Base-by-base conservation (phyloP, 2,888 invertebrate species). In the Cancer borealis region DNA sequence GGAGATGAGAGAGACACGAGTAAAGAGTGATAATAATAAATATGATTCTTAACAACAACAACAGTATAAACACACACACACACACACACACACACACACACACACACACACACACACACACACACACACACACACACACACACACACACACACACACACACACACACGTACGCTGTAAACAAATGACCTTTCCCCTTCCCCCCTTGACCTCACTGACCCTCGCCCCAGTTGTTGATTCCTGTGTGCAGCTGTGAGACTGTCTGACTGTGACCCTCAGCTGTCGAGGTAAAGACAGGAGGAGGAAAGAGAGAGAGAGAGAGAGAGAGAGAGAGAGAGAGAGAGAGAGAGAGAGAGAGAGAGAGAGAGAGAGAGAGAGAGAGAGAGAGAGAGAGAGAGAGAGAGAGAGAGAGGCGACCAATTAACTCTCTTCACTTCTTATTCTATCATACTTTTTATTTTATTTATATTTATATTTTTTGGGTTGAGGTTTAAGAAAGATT, bases 191-290 rank as follows among this genome's bases (percentile, higher is more conserved):
- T 3, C 73, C 21, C 8, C 73, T 1, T 6, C n/a, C 60, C 60
- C 60, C n/a, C 66, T 5, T 73, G 73, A 73, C 73, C 73, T 73
- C n/a, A 73, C n/a, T 73, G 26, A 73, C 73, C 73, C 73, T n/a
- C 21, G 73, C 73, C 73, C 73, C 73, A 73, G 73, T 73, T 73
- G 73, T 73, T 73, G 73, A 73, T n/a, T 3, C n/a, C n/a, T 4
- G 73, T 2, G 26, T 73, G 73, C 73, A 73, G 73, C 73, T 73
- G 73, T 73, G 73, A 26, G 73, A 54, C 39, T 60, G 60, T 60
- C 21, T 60, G 21, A 3, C 21, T 39, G 88, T 39, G 39, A 39
- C 39, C 39, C 26, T 45, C 89, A 89, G 89, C 54, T 89, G 47
- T 89, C 54, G 14, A 26, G 89, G 39, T 47, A 17, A 88, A 45